phyloP scores from a whole-genome alignment of 2,797 vertebrate species.

The Pseudochirops cupreus region DNA sequence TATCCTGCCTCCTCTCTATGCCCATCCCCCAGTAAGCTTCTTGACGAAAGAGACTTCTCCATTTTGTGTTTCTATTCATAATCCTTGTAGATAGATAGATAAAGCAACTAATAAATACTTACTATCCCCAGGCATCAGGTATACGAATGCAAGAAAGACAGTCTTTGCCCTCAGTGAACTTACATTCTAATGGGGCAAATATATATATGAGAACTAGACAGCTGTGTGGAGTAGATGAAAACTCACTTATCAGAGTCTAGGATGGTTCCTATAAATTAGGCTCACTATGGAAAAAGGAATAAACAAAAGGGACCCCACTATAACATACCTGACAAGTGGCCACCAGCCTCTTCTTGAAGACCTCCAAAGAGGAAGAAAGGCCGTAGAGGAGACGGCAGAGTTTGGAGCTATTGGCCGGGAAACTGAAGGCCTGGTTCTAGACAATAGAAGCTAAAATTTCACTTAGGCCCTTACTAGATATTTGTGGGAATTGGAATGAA shows the following conservation, averaged over 20 bases:
- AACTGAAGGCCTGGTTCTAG: not conserved
- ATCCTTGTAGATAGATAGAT: not conserved
- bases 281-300: not conserved
- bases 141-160: not conserved
- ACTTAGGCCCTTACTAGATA: not conserved
- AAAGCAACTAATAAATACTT: not conserved
- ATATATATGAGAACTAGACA: not conserved
- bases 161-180: not conserved
- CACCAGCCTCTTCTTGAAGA: not conserved
- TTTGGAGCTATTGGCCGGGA: not conserved
- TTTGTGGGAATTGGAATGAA: not conserved
- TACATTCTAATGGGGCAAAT: not conserved
- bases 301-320: not conserved
- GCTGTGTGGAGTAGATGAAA: not conserved
- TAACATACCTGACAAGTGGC: not conserved
- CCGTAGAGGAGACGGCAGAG: not conserved
- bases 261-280: not conserved
- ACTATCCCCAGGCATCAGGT: not conserved
- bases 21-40: not conserved
- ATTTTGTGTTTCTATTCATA: not conserved
- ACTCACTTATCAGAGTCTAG: not conserved
- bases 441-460: not conserved
- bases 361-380: not conserved
- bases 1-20: not conserved
- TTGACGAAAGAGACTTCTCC: not conserved